phyloP scores from a whole-genome alignment of 2,888 invertebrate genomes.

The Platyscelio sp. region DNA sequence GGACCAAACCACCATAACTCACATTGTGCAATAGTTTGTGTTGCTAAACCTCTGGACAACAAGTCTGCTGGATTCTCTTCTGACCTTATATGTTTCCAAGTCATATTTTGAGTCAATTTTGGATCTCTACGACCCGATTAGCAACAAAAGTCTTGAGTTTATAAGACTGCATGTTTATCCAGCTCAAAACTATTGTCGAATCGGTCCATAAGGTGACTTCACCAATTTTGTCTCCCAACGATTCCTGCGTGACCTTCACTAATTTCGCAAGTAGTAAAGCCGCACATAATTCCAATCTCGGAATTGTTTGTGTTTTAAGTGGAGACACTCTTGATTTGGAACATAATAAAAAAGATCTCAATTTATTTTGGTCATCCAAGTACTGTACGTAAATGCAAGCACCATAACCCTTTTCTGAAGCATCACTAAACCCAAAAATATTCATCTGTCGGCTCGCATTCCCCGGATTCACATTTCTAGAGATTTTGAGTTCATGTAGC shows the following conservation, averaged over 20 bases:
- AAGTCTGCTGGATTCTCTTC: conserved; percentile 25
- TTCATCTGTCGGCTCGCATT: neutral
- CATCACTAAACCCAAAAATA: conserved; percentile 72
- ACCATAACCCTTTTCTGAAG: conserved; percentile 72
- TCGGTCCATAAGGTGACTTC: conserved; percentile 60
- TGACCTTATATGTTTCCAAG: conserved; percentile 13
- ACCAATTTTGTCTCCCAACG: conserved; percentile 7
- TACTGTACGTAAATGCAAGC: conserved; percentile 70
- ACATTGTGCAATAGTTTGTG: neutral
- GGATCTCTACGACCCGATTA: conserved; percentile 61
- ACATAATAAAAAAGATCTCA: conserved; percentile 37
- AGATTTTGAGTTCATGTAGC: conserved; percentile 36
- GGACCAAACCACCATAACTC: conserved; percentile 28
- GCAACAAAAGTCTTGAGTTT: conserved; percentile 54
- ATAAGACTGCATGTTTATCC: conserved; percentile 56
- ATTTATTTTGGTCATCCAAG: neutral
- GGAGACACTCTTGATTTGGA: conserved; percentile 69
- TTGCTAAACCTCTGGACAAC: conserved; percentile 2
- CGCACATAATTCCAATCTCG: conserved; percentile 33
- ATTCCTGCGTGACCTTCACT: neutral
- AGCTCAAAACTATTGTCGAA: conserved; percentile 65
- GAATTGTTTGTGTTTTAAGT: conserved; percentile 45
- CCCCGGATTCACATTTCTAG: conserved; percentile 27
- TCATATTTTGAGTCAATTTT: conserved; percentile 19
- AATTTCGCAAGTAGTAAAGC: conserved; percentile 29